Base-by-base conservation (phyloP, 2,797 vertebrate genomes). In the Protosalanx chinensis region DNA sequence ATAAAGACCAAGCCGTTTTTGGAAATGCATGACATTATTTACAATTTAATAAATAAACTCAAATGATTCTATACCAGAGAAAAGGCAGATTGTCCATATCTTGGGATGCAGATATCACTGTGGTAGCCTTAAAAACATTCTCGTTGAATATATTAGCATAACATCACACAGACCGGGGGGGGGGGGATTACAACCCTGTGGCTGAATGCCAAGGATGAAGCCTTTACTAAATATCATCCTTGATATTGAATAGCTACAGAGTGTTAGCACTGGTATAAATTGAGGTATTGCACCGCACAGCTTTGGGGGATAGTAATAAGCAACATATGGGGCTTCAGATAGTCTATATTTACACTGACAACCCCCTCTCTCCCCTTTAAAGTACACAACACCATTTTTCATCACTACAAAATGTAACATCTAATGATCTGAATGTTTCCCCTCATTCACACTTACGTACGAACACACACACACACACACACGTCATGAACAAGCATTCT, bases 11-110 rank as follows among this genome's bases (percentile, higher is more conserved):
- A 88, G 86, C 85, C 80, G 76, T 90, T 88, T 88, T 89, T 86
- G 29, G 77, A 88, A 90, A 80, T 90, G 87, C 76, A 88, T 88
- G 85, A 92, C 88, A 91, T 91, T 91, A 92, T 93, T 91, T 93
- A 93, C 92, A 94, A 84, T 91, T 80, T 91, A 93, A 93, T 93
- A 94, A 93, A 93, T 93, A 92, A 92, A 90, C 77, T 87, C 68
- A 89, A 86, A 87, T 76, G 76, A 90, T 86, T 80, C 85, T 87
- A 83, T 53, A 91, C 84, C 86, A 88, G 88, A 91, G 84, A 85
- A 81, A 83, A 92, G 87, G 89, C 87, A 88, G 90, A 91, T 91
- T 91, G 90, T 91, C 89, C 85, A 68, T 86, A 80, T 88, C 76
- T 83, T 57, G 81, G 81, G 82, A 67, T 77, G 88, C 75, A 79